Evolutionary conservation across 2,888 invertebrate species (phyloP).

Genomic region (Reticulitermes lucifugus): DNA sequence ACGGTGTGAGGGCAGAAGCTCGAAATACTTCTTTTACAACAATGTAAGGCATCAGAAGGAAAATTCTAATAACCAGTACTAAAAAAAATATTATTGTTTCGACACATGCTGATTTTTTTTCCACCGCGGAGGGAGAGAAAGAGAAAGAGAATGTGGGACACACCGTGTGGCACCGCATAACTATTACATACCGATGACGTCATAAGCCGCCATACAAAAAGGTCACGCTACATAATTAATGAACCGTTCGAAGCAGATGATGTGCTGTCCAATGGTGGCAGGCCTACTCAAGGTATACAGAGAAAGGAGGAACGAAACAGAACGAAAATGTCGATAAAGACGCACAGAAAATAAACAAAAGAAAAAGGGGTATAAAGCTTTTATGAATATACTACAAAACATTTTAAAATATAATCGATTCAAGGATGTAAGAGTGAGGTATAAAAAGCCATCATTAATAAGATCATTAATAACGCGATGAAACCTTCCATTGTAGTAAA

Average conservation of each 20-base stretch:
- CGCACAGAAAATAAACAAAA: not conserved
- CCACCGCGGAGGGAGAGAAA: too few species aligned
- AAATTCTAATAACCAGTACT: too few species aligned
- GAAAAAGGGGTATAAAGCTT: not conserved
- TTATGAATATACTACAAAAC: slow-evolving; percentile 9
- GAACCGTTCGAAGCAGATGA: slow-evolving; percentile 31
- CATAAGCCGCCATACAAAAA: slow-evolving; percentile 29
- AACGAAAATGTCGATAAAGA: slow-evolving; percentile 31
- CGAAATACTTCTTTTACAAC: too few species aligned
- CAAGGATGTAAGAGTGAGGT: not conserved
- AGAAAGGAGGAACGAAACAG: not conserved
- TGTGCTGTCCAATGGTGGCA: not conserved
- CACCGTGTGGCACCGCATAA: too few species aligned
- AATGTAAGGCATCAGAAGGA: too few species aligned
- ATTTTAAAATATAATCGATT: not conserved
- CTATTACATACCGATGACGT: slow-evolving; percentile 9
- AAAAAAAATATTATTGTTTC: too few species aligned
- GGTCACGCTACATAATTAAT: slow-evolving; percentile 42
- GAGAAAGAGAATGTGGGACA: too few species aligned
- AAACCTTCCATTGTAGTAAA: not conserved
- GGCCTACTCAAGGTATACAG: too few species aligned
- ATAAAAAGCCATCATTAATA: not conserved
- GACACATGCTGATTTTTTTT: too few species aligned
- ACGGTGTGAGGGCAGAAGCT: too few species aligned
- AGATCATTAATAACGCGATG: not conserved